phyloP scores from a whole-genome alignment of 2,797 vertebrate species.

The Okamejei kenojei region DNA sequence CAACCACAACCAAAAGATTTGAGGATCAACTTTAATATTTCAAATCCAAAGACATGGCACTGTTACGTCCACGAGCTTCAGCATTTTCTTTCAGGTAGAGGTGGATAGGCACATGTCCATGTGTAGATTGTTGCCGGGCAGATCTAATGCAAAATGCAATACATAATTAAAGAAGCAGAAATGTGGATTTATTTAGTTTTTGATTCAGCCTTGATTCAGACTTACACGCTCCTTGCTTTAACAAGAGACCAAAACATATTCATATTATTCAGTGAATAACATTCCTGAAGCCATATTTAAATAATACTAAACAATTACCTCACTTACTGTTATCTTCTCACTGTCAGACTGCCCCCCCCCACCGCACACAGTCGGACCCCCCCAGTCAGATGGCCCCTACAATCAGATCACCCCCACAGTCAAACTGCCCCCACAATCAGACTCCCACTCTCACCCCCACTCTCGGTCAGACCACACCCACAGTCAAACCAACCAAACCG shows the following conservation, averaged over 20 bases:
- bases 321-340: not conserved
- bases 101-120: not conserved
- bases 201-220: not conserved
- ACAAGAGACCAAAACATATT: not conserved
- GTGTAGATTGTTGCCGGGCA: not conserved
- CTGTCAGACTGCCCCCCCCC: not conserved
- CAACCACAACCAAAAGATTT: slow-evolving; percentile 67
- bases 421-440: too few species aligned
- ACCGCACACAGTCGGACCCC: not conserved
- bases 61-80: slow-evolving; percentile 57
- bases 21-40: slow-evolving; percentile 68
- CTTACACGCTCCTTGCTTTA: not conserved
- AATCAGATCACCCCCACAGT: too few species aligned
- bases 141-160: not conserved
- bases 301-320: not conserved
- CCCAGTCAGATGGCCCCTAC: not conserved
- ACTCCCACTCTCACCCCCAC: too few species aligned
- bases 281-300: not conserved
- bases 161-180: not conserved
- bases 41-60: slow-evolving; percentile 60
- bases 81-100: slow-evolving; percentile 65
- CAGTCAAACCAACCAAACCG: too few species aligned
- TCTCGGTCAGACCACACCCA: too few species aligned
- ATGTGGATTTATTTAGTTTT: not conserved
- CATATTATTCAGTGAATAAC: too few species aligned